These are phyloP conservation scores for Podarcis cretensis DNA, from an alignment of 2,113 vertebrate species.

Conservation along the genomic window DNA sequence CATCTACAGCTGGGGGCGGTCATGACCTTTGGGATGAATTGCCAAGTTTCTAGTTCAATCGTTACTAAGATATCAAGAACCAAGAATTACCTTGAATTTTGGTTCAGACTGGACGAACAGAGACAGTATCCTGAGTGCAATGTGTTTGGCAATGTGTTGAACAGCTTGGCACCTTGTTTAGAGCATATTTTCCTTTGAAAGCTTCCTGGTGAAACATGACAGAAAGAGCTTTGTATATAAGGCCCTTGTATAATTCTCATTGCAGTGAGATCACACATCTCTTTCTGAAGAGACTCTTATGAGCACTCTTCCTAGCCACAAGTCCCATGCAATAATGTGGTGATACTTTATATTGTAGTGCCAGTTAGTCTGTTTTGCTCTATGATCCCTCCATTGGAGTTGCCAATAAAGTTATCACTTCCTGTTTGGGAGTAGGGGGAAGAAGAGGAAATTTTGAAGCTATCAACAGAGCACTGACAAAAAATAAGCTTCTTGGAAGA, in stretches of 20 bases:
- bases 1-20: not conserved
- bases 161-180: conserved; percentile 3
- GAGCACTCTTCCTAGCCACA: not conserved
- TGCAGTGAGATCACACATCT: not conserved
- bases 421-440: not conserved
- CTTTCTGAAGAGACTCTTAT: not conserved
- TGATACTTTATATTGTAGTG: not conserved
- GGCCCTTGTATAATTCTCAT: not conserved
- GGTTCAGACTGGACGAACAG: not conserved
- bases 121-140: not conserved
- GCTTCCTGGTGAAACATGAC: not conserved
- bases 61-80: not conserved
- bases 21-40: not conserved
- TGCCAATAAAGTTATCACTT: not conserved
- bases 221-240: conserved; percentile 6
- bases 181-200: not conserved
- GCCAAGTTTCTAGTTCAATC: not conserved
- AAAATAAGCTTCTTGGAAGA: not conserved
- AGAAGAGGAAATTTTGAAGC: not conserved
- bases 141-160: not conserved
- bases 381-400: not conserved
- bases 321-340: not conserved
- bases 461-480: too few relatives aligned
- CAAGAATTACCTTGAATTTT: not conserved
- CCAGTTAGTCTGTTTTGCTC: not conserved